Percentiles rank a stretch among this genome's conserved stretches.
Evolutionary conservation across 2,113 vertebrate species (phyloP).

Genomic region (Cryptotis parvus): DNA sequence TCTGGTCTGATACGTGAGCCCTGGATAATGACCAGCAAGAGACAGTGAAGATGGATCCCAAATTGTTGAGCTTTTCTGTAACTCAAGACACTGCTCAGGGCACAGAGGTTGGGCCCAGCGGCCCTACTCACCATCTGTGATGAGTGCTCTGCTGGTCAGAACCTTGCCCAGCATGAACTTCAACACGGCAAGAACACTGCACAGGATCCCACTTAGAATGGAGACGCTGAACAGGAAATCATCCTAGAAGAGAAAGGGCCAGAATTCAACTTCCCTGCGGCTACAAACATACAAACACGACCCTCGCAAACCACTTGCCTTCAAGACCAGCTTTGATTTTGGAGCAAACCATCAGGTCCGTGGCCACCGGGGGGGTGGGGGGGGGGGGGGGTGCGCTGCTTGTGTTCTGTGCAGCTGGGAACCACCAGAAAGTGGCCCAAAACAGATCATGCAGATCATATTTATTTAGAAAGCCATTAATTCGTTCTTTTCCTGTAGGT

Average conservation of each 20-base stretch:
- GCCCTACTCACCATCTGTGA: constrained; percentile 94
- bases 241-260: constrained; percentile 88
- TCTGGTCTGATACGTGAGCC: background rate
- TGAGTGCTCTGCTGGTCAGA: constrained; percentile 97
- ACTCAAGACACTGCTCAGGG: background rate
- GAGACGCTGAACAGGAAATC: constrained; percentile 98
- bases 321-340: background rate
- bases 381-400: background rate
- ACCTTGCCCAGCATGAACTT: constrained; percentile 98
- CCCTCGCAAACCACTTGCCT: background rate
- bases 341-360: background rate
- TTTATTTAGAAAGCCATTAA: constrained; percentile 12
- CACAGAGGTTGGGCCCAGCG: background rate
- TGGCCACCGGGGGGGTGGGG: constrained; percentile 22
- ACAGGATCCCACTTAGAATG: constrained; percentile 95
- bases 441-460: background rate
- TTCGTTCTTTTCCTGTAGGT: background rate
- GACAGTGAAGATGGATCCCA: too few species aligned
- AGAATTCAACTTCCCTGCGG: constrained; percentile 59
- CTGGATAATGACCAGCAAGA: background rate
- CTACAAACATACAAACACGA: background rate
- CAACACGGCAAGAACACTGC: constrained; percentile 93
- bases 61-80: background rate
- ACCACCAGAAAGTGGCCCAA: background rate
- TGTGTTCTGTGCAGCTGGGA: background rate